phyloP scores from a whole-genome alignment of 2,888 invertebrate species.

The Rhodophaea formosa region DNA sequence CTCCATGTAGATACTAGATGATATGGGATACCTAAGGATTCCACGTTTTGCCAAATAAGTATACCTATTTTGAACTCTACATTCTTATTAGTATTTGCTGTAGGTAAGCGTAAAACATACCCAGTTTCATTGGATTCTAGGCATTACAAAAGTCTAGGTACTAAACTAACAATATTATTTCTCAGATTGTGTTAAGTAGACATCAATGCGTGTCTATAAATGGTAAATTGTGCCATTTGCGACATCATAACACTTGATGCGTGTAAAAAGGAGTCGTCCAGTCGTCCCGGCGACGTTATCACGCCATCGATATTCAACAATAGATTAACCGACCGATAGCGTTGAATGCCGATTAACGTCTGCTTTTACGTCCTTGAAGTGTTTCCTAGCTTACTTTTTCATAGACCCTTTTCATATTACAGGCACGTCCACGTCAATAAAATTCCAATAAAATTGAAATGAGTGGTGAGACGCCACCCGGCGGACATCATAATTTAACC shows the following conservation, averaged over 20 bases:
- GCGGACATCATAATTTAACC: constrained; percentile 71
- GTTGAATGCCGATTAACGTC: neutral
- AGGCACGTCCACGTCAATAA: constrained; percentile 44
- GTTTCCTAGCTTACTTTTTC: constrained; percentile 1
- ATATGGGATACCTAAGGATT: too few species aligned
- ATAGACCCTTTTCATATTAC: constrained; percentile 32
- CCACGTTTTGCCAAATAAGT: too few species aligned
- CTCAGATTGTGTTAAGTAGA: neutral
- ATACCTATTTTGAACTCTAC: too few species aligned
- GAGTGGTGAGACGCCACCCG: constrained; percentile 31
- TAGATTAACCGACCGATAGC: constrained; percentile 4
- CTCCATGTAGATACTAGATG: too few species aligned
- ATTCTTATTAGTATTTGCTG: too few species aligned
- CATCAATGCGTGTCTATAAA: neutral
- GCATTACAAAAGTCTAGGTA: too few species aligned
- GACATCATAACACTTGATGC: neutral
- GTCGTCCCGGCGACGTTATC: constrained; percentile 6
- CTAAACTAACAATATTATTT: neutral
- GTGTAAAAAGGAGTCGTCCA: neutral
- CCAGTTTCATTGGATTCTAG: too few species aligned
- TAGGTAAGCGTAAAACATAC: too few species aligned
- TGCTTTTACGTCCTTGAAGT: neutral
- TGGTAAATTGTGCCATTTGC: constrained; percentile 1
- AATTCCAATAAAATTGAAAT: constrained; percentile 51
- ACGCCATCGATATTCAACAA: constrained; percentile 10